Base-by-base conservation (phyloP, 2,113 vertebrate species). In the Podarcis muralis region DNA sequence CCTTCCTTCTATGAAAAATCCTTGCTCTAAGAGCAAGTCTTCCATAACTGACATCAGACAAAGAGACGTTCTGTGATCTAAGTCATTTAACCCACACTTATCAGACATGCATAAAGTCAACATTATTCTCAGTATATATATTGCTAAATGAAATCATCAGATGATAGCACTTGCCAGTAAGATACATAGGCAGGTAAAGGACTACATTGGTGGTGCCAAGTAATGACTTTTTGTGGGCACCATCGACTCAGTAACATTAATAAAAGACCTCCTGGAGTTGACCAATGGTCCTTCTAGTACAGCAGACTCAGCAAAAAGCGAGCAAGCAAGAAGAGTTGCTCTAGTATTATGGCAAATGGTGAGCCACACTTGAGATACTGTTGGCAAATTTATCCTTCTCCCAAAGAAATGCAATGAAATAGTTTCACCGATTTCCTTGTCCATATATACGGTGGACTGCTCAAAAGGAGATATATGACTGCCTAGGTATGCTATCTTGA, bases 11-110 rank as follows among this genome's bases (percentile, higher is more conserved):
- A 88, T 5, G 13, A 88, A 85, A 80, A 66, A n/a, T 59, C 77
- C 27, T 66, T 53, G 43, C 30, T 82, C 79, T 40, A 81, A 88
- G 86, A 92, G 27, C 23, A 87, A 81, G 81, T 66, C 66, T 77
- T 7, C 22, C 13, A 43, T 32, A 83, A 81, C 3, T 87, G 53
- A 53, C 40, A 84, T 86, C 25, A 90, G 37, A 5, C 20, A 62
- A 62, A 27, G 57, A 69, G 25, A 9, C 82, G 59, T 86, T 91
- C 57, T 1, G 0, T 2, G 3, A 16, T 65, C 1, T 1, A 69
- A 87, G 35, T 6, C 37, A 0, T 78, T 90, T 93, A 85, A 72
- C 57, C 68, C 0, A 12, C 3, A 3, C 89, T 92, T 0, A 16
- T 9, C 76, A 82, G 32, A 69, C 18, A 5, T 77, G 0, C 43